Conservation (phyloP, 2,888 invertebrate genomes). For the Harpalus rubripes region DNA sequence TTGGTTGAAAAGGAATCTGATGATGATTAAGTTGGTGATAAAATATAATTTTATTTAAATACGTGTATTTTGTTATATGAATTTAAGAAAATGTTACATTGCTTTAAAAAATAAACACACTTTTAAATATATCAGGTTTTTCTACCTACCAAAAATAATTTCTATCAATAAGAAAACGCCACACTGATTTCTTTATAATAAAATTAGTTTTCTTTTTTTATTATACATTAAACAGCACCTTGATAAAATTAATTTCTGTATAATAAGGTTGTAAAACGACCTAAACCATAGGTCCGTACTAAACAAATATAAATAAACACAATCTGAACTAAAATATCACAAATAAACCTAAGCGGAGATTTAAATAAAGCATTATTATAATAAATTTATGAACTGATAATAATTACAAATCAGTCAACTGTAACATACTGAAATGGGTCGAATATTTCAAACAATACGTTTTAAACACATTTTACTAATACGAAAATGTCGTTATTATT, state of each 20-base stretch:
- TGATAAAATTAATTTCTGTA: slow-evolving; percentile 55
- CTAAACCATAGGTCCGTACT: slow-evolving; percentile 48
- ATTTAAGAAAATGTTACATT: slow-evolving; percentile 64
- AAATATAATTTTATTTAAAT: slow-evolving; percentile 43
- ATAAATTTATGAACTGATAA: slow-evolving; percentile 66
- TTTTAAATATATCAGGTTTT: slow-evolving; percentile 44
- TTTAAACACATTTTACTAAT: no score
- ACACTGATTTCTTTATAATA: slow-evolving; percentile 56
- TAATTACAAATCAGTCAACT: neutral
- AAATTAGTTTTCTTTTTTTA: slow-evolving; percentile 50
- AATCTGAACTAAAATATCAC: slow-evolving; percentile 63
- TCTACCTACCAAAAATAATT: slow-evolving; percentile 48
- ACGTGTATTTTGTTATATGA: slow-evolving; percentile 64
- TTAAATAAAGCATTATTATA: slow-evolving; percentile 61
- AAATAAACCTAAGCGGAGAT: slow-evolving; percentile 64
- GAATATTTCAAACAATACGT: no score
- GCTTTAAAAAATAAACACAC: slow-evolving; percentile 64
- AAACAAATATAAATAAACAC: slow-evolving; percentile 54
- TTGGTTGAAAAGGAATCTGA: slow-evolving; percentile 69
- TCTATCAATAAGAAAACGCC: slow-evolving; percentile 32
- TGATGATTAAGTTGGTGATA: neutral
- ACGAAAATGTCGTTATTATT: no score
- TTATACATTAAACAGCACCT: slow-evolving; percentile 63
- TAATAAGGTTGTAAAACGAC: slow-evolving; percentile 42
- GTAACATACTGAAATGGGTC: no score